Evolutionary conservation across 2,888 invertebrate species (phyloP).

Genomic region (Clostera curtula): DNA sequence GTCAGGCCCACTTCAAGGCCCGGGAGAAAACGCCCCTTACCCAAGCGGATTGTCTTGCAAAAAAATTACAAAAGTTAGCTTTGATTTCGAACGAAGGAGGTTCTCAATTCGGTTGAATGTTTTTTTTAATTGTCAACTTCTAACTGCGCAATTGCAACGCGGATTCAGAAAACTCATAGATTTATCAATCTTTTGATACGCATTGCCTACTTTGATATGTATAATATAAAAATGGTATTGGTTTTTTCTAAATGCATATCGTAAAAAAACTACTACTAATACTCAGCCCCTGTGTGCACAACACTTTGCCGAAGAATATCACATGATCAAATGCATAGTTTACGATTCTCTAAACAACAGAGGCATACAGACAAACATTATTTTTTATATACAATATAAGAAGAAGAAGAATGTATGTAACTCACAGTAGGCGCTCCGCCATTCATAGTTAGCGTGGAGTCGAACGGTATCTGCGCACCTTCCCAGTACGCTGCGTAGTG

Average conservation of each 20-base stretch:
- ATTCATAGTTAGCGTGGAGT: constrained; percentile 52
- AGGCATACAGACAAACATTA: not conserved
- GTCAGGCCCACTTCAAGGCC: constrained; percentile 53
- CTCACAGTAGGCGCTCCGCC: constrained; percentile 41
- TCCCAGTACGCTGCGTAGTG: constrained; percentile 66
- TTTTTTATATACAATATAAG: not conserved
- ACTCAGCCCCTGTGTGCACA: no score
- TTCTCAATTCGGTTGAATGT: no score
- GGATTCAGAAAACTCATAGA: no score
- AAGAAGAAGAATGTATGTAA: not conserved
- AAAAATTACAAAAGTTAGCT: not conserved
- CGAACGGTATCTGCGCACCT: constrained; percentile 52
- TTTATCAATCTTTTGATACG: no score
- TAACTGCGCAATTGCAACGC: not conserved
- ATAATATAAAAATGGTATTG: no score
- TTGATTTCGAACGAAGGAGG: not conserved
- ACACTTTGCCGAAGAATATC: no score
- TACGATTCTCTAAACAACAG: constrained; percentile 15
- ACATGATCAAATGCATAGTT: no score
- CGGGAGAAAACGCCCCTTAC: constrained; percentile 35
- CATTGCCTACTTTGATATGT: no score
- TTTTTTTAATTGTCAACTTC: no score
- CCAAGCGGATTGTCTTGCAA: constrained; percentile 41
- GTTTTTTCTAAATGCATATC: no score
- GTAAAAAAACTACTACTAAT: no score